A percentile compares a stretch with the other conserved stretches of the same genome.
These are phyloP conservation scores for Nesoenas mayeri DNA, from an alignment of 2,113 vertebrate genomes.

Conservation along the genomic window DNA sequence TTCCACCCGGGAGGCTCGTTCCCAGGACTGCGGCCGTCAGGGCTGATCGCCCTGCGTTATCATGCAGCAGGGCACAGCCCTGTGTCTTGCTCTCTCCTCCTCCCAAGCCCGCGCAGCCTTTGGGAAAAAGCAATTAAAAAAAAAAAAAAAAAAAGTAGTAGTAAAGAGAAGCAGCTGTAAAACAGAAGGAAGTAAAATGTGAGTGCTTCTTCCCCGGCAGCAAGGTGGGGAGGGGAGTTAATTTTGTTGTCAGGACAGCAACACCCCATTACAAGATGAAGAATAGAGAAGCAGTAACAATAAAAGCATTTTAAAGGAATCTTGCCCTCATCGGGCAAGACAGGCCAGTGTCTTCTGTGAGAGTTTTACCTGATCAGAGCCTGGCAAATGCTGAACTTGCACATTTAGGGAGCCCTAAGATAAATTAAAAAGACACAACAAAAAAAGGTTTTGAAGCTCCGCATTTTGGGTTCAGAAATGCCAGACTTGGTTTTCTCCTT, in stretches of 20 bases:
- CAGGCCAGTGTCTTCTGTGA: too few species aligned
- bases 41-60: neutral
- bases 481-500: neutral
- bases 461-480: neutral
- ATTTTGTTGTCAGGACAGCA: neutral
- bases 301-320: neutral
- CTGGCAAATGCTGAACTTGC: neutral
- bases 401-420: rapidly evolving
- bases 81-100: too few species aligned
- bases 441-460: neutral
- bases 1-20: neutral
- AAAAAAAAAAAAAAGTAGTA: neutral
- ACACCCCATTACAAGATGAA: rapidly evolving
- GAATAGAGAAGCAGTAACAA: neutral
- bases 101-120: neutral
- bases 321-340: neutral
- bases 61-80: neutral
- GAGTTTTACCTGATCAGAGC: neutral
- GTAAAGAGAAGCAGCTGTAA: neutral
- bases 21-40: rapidly evolving
- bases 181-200: neutral
- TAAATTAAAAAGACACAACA: neutral
- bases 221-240: neutral
- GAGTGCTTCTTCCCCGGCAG: neutral
- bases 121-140: neutral